Percentiles rank a stretch among this genome's conserved stretches.
These are phyloP conservation scores for Rhagologus leucostigma DNA, from an alignment of 2,113 vertebrate genomes.

Conservation along the genomic window DNA sequence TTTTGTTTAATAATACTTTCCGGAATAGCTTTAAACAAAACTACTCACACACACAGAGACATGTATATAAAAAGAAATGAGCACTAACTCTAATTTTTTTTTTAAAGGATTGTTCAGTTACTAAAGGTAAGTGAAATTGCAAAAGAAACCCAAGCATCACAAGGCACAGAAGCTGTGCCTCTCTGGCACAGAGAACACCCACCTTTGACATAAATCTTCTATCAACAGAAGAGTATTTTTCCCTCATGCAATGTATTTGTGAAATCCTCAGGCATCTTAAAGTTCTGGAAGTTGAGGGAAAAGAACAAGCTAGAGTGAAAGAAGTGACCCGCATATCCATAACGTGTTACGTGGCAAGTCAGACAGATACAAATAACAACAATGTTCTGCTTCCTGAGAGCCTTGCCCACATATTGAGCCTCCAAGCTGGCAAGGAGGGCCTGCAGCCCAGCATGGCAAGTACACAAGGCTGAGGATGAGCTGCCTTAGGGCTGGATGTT, in stretches of 20 bases:
- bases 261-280: background rate
- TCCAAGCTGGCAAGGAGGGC: background rate
- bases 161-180: background rate
- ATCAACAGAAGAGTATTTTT: background rate
- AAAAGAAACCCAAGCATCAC: background rate
- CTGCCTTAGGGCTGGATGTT: background rate
- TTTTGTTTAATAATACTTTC: slow-evolving; percentile 23
- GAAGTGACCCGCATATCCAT: background rate
- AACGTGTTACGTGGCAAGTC: fast-evolving
- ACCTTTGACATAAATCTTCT: background rate
- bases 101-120: background rate
- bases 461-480: background rate
- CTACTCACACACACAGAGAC: background rate
- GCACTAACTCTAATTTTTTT: background rate
- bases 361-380: background rate
- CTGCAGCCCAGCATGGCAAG: background rate
- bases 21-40: slow-evolving; percentile 21
- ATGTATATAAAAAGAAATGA: background rate
- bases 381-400: background rate
- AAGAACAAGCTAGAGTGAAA: background rate
- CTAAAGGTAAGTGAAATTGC: background rate
- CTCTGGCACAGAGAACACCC: background rate
- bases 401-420: background rate
- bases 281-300: background rate
- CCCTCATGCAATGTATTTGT: background rate